Evolutionary conservation across 1,140 invertebrate species (phyloP).

Genomic region (Mamestra configurata): DNA sequence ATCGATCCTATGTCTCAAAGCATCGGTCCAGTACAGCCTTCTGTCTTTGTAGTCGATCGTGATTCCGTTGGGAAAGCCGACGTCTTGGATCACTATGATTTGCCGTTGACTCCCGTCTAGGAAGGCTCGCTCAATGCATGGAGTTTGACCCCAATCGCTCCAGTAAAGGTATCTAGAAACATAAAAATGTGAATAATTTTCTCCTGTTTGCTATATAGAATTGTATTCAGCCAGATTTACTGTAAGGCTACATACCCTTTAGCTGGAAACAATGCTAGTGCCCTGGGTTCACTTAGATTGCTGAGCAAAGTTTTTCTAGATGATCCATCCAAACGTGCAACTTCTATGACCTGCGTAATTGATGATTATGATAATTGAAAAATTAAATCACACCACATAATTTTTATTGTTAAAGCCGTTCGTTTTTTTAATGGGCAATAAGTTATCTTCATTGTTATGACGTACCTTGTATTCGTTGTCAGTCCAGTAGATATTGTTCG

Average conservation of each 20-base stretch:
- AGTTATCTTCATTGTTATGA: neutral
- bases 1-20: conserved; percentile 96
- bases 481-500: conserved; percentile 97
- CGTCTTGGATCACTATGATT: conserved; percentile 92
- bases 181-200: neutral
- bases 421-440: too few relatives aligned
- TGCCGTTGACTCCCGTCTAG: conserved; percentile 94
- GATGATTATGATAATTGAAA: too few relatives aligned
- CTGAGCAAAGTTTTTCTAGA: conserved; percentile 92
- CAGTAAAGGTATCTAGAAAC: conserved; percentile 93
- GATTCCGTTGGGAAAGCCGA: conserved; percentile 97
- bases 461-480: conserved; percentile 93
- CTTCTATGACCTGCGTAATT: conserved; percentile 92
- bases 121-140: conserved; percentile 94
- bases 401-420: too few relatives aligned
- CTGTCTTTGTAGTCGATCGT: conserved; percentile 94
- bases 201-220: neutral
- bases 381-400: too few relatives aligned
- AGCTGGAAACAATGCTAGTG: conserved; percentile 93
- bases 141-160: conserved; percentile 95
- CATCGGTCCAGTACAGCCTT: conserved; percentile 97
- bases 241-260: conserved; percentile 89
- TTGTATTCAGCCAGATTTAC: neutral
- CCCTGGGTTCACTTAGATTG: conserved; percentile 92
- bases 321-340: conserved; percentile 93